phyloP scores from a whole-genome alignment of 92 coral and sea anemone species.

The Parazoanthus swiftii region DNA sequence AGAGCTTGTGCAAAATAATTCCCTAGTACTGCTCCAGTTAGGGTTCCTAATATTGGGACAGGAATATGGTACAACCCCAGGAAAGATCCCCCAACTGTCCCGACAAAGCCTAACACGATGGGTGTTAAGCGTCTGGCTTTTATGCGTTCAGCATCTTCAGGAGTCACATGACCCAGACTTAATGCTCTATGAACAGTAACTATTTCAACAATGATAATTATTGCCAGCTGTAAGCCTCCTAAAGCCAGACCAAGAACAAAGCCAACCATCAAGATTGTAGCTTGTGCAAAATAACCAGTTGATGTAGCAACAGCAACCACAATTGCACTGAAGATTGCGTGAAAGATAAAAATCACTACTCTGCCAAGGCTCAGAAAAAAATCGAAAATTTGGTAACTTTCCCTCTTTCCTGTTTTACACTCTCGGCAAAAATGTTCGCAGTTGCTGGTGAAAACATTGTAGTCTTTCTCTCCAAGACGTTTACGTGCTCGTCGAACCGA shows the following conservation, averaged over 20 bases:
- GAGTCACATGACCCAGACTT: conserved; percentile 74
- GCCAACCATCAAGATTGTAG: conserved; percentile 61
- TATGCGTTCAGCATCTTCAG: conserved; percentile 84
- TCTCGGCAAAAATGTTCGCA: conserved; percentile 90
- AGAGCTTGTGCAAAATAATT: conserved; percentile 68
- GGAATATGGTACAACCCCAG: conserved; percentile 68
- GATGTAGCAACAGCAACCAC: conserved; percentile 60
- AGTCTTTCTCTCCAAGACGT: conserved; percentile 75
- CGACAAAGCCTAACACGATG: conserved; percentile 74
- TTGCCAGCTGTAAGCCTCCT: conserved; percentile 66
- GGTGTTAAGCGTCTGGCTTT: conserved; percentile 87
- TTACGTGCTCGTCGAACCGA: conserved; percentile 78
- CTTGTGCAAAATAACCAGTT: conserved; percentile 79
- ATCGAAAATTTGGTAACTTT: conserved; percentile 78
- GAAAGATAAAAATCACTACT: conserved; percentile 53
- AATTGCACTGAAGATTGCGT: conserved; percentile 64
- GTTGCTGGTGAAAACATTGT: conserved; percentile 81
- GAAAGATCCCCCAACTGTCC: conserved; percentile 72
- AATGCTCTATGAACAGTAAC: conserved; percentile 66
- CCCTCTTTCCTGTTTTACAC: conserved; percentile 76
- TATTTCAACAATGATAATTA: conserved; percentile 64
- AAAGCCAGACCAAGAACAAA: conserved; percentile 53
- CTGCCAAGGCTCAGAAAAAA: conserved; percentile 61
- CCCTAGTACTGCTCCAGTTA: conserved; percentile 68
- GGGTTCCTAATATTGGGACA: conserved; percentile 63